These are phyloP conservation scores for Nasonia longicornis DNA, from an alignment of 1,140 invertebrate genomes.

Conservation along the genomic window DNA sequence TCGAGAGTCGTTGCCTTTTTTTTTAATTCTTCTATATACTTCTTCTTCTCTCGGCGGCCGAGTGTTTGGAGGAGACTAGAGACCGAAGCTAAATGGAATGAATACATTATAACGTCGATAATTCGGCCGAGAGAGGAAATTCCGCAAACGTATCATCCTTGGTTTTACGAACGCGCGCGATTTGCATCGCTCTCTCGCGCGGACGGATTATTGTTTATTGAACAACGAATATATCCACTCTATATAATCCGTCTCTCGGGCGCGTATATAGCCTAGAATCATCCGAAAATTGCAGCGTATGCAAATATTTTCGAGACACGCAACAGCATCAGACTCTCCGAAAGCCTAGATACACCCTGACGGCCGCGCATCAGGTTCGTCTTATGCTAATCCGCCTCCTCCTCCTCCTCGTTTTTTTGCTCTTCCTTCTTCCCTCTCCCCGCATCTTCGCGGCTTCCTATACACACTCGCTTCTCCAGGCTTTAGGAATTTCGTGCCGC, in stretches of 20 bases:
- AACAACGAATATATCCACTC: neutral
- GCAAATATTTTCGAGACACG: constrained; percentile 46
- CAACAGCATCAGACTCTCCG: neutral
- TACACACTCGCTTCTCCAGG: neutral
- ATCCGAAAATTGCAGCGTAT: constrained; percentile 36
- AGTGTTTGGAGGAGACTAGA: neutral
- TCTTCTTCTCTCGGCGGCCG: neutral
- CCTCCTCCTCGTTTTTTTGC: neutral
- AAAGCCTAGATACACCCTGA: constrained; percentile 32
- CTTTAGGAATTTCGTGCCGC: constrained; percentile 41
- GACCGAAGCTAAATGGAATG: neutral
- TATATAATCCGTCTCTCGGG: neutral
- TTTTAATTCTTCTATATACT: neutral
- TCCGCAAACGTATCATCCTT: too few species aligned
- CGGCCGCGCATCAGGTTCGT: constrained; percentile 29
- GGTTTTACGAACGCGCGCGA: too few species aligned
- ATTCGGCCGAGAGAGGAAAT: too few species aligned
- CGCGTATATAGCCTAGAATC: constrained; percentile 32
- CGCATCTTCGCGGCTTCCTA: neutral
- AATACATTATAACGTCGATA: neutral
- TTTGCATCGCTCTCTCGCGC: neutral
- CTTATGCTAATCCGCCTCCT: constrained; percentile 44
- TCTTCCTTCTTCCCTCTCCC: neutral
- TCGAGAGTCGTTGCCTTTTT: too few species aligned
- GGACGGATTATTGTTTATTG: neutral